Conservation (phyloP, 2,797 vertebrate genomes). For the Propithecus deckenii region DNA sequence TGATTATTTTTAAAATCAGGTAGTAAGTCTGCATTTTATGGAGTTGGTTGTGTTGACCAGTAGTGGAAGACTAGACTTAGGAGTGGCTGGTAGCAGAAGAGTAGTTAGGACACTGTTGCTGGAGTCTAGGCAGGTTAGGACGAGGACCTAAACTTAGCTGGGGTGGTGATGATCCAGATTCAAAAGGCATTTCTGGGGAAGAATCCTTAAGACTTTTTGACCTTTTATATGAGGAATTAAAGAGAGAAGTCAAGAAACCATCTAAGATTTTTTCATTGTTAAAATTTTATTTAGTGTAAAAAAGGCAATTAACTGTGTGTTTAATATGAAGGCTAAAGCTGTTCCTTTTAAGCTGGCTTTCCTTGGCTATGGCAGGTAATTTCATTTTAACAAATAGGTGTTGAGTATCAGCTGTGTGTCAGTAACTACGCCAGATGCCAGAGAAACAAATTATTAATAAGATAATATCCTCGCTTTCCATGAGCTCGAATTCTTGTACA, state of each 20-base stretch:
- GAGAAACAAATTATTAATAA: slow-evolving; percentile 36
- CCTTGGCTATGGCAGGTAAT: not conserved
- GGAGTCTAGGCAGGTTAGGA: not conserved
- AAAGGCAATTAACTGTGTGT: not conserved
- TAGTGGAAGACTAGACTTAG: not conserved
- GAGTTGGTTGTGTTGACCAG: not conserved
- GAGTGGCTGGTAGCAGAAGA: not conserved
- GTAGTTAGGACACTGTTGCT: not conserved
- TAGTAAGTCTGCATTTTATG: not conserved
- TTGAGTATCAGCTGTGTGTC: not conserved
- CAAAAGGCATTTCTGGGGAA: not conserved
- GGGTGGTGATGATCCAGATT: not conserved
- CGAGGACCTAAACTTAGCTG: too few relatives aligned
- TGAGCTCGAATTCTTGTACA: not conserved
- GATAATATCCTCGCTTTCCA: not conserved
- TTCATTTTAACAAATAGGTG: slow-evolving; percentile 7
- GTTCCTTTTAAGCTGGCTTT: slow-evolving; percentile 61
- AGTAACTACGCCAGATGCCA: not conserved
- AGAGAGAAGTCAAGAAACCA: not conserved
- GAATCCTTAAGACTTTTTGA: not conserved
- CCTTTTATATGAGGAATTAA: not conserved
- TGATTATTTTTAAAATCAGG: not conserved
- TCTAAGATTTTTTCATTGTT: slow-evolving; percentile 36
- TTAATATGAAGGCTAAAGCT: slow-evolving; percentile 57
- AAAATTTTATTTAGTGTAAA: slow-evolving; percentile 71